Evolutionary conservation across 2,888 invertebrate genomes (phyloP), one percentile per base, ranked within the genome.

Genomic region (Eupithecia inturbata): DNA sequence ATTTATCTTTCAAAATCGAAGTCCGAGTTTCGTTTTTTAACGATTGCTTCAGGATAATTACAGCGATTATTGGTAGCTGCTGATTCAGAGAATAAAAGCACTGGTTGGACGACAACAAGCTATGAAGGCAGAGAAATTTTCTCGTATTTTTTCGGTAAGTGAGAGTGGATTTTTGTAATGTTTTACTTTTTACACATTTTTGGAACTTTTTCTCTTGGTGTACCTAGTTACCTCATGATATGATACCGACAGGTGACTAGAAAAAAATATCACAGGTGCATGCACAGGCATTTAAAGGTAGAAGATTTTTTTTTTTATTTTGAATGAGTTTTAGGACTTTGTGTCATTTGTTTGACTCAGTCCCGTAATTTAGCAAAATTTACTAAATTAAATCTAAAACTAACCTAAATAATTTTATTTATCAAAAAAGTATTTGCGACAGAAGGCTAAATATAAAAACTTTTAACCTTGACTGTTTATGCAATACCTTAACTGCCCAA

Each of bases 1-100:
- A 88, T 89, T 88, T 88, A 85, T 88, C 84, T 77, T 78, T 75
- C 77, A 78, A 78, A 77, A 75, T 77, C 77, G 66, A 66, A 66
- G 66, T 66, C 66, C 10, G 66, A 66, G 66, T 39, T 66, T 39
- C 66, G 66, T 66, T 57, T 57, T 66, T 66, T 66, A 66, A 66
- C 39, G 66, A 66, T 66, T 26, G 14, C 36, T 60, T 57, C 33
- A 49, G 49, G 60, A 60, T 39, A 26, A 60, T 60, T 22, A 14
- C 45, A 22, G 22, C 66, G 22, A 41, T 64, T 64, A 64, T 64
- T 31, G 63, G 33, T 57, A 26, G 53, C 22, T 57, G n/a, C 49
- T 53, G 49, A n/a, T 45, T 45, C 7, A 45, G 45, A n/a, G n/a
- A 53, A 53, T 53, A 22, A 22, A 7, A 7, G 49, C 49, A 3